Evolutionary conservation across 1,140 invertebrate genomes (phyloP), one percentile per base, ranked within the genome.

Genomic region (Bathynomus jamesi): DNA sequence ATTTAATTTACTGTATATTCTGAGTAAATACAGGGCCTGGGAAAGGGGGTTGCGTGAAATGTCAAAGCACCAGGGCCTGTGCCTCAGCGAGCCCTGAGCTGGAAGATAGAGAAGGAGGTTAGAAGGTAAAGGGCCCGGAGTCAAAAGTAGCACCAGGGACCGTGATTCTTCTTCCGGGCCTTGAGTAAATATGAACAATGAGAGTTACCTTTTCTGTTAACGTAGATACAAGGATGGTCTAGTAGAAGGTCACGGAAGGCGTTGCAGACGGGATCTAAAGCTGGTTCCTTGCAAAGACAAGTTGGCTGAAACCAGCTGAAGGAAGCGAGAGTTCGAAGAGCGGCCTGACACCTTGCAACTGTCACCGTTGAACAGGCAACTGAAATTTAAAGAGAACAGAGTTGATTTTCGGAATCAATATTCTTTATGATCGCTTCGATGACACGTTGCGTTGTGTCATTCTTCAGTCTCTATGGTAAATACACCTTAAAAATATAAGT

Each of bases 221-320:
- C 91, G 82, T 91, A 91, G 77, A 91, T 88, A 84, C 92, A 94
- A 24, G 92, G 92, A 85, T 95, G 93, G 83, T 95, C 92, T 81
- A 94, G 94, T 65, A 95, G 86, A 81, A 93, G 94, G 83, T 94
- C 91, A 79, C 91, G 87, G 84, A 94, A 94, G 78, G 89, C 90
- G 85, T 93, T 95, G 82, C 93, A 95, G 79, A 93, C 91, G 72
- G 90, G 92, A 84, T 95, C 93, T 77, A 92, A 87, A 81, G 90
- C 89, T 8, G 91, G 92, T 79, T 94, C 92, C 73, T 89, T 87
- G 84, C 93, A 95, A 78, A 95, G 88, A 82, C 93, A 95, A 76
- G 92, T 94, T 77, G 93, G 93, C 80, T 90, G 89, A 86, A 94
- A 95, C 86, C 93, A 94, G 76, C 91, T 89, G 82, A 94, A 94